These are phyloP conservation scores for Ganaspis sp. DNA, from an alignment of 1,140 invertebrate species.

Conservation along the genomic window DNA sequence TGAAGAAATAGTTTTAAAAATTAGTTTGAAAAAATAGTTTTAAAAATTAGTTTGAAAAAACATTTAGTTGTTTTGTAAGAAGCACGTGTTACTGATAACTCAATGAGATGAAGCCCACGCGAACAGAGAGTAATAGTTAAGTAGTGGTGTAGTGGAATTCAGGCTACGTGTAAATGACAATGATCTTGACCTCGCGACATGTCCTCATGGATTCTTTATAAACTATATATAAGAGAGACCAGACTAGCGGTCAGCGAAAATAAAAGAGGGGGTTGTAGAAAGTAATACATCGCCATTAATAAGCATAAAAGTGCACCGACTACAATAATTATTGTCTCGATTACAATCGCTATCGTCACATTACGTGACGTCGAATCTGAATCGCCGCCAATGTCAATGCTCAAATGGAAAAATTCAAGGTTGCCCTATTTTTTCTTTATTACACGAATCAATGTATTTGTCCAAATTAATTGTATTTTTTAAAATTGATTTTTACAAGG, in stretches of 20 bases:
- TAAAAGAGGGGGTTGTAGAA: constrained; percentile 34
- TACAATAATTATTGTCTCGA: constrained; percentile 29
- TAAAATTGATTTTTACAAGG: too few relatives aligned
- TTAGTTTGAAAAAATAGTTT: too few relatives aligned
- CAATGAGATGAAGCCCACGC: not conserved
- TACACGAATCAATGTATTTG: too few relatives aligned
- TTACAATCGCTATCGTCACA: not conserved
- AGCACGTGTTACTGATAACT: not conserved
- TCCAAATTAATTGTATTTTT: too few relatives aligned
- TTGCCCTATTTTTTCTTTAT: too few relatives aligned
- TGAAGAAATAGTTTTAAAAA: too few relatives aligned
- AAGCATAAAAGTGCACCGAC: constrained; percentile 43
- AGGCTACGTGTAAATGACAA: constrained; percentile 45
- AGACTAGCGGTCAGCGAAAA: constrained; percentile 15
- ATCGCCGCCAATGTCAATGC: not conserved
- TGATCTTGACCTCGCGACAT: constrained; percentile 59
- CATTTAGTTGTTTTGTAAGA: too few relatives aligned
- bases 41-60: too few relatives aligned
- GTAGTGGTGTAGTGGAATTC: constrained; percentile 37
- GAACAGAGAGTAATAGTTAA: constrained; percentile 9
- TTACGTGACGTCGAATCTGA: not conserved
- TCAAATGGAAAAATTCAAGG: too few relatives aligned
- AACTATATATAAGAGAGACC: constrained; percentile 25
- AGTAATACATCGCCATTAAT: constrained; percentile 43
- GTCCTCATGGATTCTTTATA: constrained; percentile 21